Percentiles rank a stretch among this genome's conserved stretches.
Conservation (phyloP, 2,797 vertebrate species). For the Botia almorhae region DNA sequence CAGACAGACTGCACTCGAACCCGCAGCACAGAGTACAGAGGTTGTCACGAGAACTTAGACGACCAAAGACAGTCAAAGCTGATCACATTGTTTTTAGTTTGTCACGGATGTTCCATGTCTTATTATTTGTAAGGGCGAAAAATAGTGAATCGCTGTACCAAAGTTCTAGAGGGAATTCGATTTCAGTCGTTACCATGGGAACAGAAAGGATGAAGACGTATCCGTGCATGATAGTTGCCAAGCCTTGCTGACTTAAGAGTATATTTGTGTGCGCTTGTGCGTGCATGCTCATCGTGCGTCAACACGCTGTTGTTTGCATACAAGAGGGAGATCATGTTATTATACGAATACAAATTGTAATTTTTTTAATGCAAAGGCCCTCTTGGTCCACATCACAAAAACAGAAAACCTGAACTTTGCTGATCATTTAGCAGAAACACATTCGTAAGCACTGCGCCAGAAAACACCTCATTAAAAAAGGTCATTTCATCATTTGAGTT, state of each 20-base stretch:
- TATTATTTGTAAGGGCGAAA: conserved; percentile 77
- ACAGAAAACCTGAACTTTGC: background rate
- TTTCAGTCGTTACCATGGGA: conserved; percentile 84
- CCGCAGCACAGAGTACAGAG: no score
- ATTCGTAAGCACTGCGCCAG: conserved; percentile 18
- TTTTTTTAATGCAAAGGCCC: conserved; percentile 46
- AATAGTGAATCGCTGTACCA: conserved; percentile 68
- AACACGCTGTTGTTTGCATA: conserved; percentile 43
- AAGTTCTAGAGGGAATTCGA: conserved; percentile 81
- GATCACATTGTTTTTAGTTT: conserved; percentile 41
- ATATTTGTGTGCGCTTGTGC: conserved; percentile 36
- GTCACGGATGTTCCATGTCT: conserved; percentile 70
- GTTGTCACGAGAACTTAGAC: background rate
- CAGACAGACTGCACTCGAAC: no score
- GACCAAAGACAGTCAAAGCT: background rate
- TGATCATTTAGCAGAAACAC: conserved; percentile 42
- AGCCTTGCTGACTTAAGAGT: conserved; percentile 60
- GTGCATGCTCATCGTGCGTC: conserved; percentile 53
- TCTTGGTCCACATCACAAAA: conserved; percentile 55
- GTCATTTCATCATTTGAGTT: conserved; percentile 46
- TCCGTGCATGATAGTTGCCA: conserved; percentile 75
- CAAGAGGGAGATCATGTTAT: conserved; percentile 37
- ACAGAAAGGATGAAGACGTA: conserved; percentile 84
- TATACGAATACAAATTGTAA: no score
- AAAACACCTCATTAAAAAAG: conserved; percentile 38